These are phyloP conservation scores for Carterocephalus palaemon DNA, from an alignment of 2,888 invertebrate genomes.

Conservation along the genomic window DNA sequence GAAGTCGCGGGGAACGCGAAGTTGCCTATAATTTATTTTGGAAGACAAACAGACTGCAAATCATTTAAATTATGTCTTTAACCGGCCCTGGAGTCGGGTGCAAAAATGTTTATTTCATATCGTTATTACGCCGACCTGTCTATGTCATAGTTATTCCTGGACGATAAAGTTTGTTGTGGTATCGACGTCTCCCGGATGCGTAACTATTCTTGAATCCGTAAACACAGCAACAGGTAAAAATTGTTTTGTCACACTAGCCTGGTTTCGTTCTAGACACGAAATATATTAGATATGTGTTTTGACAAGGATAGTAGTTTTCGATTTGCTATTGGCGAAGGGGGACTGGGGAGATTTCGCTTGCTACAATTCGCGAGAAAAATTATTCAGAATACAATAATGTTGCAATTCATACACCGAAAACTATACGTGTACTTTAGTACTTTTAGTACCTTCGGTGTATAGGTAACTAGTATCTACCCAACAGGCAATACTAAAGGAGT, in stretches of 20 bases:
- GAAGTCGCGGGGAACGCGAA: background rate
- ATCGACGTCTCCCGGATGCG: background rate
- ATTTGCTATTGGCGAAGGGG: no score
- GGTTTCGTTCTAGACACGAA: no score
- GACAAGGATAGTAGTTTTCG: no score
- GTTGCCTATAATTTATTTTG: slow-evolving; percentile 2
- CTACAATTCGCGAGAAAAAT: no score
- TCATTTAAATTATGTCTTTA: slow-evolving; percentile 20
- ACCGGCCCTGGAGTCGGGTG: slow-evolving; percentile 24
- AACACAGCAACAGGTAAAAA: background rate
- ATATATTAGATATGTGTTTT: no score
- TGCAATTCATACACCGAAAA: no score
- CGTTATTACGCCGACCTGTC: slow-evolving; percentile 19
- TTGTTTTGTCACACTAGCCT: slow-evolving; percentile 6
- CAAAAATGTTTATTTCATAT: slow-evolving; percentile 30
- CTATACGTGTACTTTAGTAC: no score
- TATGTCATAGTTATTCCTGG: slow-evolving; percentile 19
- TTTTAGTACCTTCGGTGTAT: no score
- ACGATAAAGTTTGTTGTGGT: slow-evolving; percentile 13
- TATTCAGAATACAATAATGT: no score
- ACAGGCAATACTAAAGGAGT: no score
- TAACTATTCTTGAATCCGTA: slow-evolving; percentile 21
- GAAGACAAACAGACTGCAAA: slow-evolving; percentile 7
- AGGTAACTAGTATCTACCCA: no score
- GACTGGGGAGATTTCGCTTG: no score